Evolutionary conservation across 1,140 invertebrate species (phyloP), one percentile per base, ranked within the genome.

Genomic region (Mercenaria mercenaria): DNA sequence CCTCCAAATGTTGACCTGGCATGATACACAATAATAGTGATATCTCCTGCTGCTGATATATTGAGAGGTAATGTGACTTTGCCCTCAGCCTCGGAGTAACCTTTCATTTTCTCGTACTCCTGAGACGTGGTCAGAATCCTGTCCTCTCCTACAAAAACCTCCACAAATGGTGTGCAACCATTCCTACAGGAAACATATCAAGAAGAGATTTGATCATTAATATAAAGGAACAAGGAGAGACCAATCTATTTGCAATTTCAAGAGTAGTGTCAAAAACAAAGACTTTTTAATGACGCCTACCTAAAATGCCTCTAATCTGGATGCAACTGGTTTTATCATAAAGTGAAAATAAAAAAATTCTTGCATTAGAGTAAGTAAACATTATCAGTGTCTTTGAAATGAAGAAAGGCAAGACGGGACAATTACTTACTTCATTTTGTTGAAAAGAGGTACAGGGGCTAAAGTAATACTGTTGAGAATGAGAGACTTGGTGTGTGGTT

Each of bases 91-190:
- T 93, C 82, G 1, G 91, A 92, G 86, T 93, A 95, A 18, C 93
- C 92, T 86, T 93, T 95, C 97, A 99, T 98, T 93, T 97, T 97
- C 91, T 99, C 99, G 95, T 99, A 99, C 88, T 99, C 98, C 92
- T 98, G 97, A 18, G 97, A 96, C 0, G 98, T 99, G 0, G 98
- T 97, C 20, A 98, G 97, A 20, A 99, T 96, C 94, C 98, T 97
- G 67, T 98, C 97, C 89, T 98, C 98, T 93, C 98, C 98, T 93
- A 98, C 98, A 95, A 98, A 99, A 50, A 99, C 97, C 96, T 99
- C 99, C 34, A 99, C 97, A 96, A 98, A 99, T 20, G 99, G 98
- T 89, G 98, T 97, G 94, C 98, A 99, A 0, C 99, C 99, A 96
- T 99, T 99, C 85, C 98, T 98, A 93, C 67, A 92, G 91, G 76